A percentile compares a stretch with the other conserved stretches of the same genome.
Evolutionary conservation across 2,113 vertebrate species (phyloP).

Genomic region (Elanoides forficatus): DNA sequence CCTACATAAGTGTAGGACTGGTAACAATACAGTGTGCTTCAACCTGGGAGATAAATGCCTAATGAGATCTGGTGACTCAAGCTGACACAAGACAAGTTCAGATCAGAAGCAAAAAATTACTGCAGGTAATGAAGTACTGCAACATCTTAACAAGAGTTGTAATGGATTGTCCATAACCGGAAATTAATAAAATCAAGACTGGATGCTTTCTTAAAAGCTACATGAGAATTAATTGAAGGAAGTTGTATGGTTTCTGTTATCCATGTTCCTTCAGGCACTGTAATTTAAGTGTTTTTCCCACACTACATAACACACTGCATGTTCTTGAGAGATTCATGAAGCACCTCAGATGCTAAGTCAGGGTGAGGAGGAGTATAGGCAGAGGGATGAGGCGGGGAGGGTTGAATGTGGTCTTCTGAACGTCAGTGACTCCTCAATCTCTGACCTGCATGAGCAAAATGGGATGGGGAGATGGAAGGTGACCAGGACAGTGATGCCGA

Average conservation of each 20-base stretch:
- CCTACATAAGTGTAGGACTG: not conserved
- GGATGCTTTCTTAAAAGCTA: not conserved
- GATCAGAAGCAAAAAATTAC: not conserved
- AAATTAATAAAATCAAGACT: not conserved
- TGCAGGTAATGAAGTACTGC: not conserved
- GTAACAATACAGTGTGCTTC: not conserved
- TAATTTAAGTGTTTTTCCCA: not conserved
- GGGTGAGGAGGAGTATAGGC: too few species aligned
- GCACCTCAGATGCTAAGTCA: too few species aligned
- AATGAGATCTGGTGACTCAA: not conserved
- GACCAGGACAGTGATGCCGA: not conserved
- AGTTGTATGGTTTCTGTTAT: not conserved
- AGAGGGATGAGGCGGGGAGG: not conserved
- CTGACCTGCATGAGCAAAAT: not conserved
- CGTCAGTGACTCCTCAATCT: not conserved
- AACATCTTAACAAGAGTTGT: not conserved
- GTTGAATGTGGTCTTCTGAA: not conserved
- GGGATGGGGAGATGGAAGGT: too few species aligned
- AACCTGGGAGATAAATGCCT: not conserved
- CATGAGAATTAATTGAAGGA: not conserved
- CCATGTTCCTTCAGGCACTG: accelerated
- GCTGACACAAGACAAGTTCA: not conserved
- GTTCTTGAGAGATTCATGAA: too few species aligned
- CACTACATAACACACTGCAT: accelerated
- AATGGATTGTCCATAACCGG: not conserved